Base-by-base conservation (phyloP, 2,113 vertebrate genomes). In the Phyllopteryx taeniolatus region DNA sequence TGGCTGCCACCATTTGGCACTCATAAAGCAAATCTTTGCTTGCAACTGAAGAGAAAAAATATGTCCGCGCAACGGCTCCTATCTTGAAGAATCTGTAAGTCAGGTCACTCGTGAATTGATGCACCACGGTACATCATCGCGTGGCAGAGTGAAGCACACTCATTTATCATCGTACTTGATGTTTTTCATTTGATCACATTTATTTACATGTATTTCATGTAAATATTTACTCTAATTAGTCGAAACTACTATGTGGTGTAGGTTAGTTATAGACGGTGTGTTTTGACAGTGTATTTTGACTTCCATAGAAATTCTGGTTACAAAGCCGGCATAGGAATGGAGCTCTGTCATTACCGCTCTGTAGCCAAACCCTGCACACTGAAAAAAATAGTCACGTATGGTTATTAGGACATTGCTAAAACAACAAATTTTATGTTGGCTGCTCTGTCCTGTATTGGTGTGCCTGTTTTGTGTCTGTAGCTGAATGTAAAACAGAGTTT, bases 401-500 rank as follows among this genome's bases (percentile, higher is more conserved):
- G 20, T 65, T 19, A 27, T 66, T 27, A 27, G 27, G n/a, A 33
- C 12, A 47, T 47, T 46, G 5, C n/a, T 14, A 17, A 8, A 61
- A 61, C 59, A 61, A 35, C 31, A 17, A 17, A 31, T 27, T 47
- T 27, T 14, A 31, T 47, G 64, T 9, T 27, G 43, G 12, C n/a
- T 22, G 12, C 11, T 3, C 20, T 14, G 39, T 46, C 11, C 46
- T 13, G 15, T 70, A 61, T 61, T 60, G 8, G 47, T 49, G n/a
- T 19, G 59, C 68, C 78, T 78, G 78, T 57, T 81, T 31, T 53
- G 71, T 67, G 65, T 79, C 73, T 49, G 35, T 7, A 68, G 70
- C 62, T 49, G 35, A 64, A 67, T 53, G 72, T 75, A 53, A 57
- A 42, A 56, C 31, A 49, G 42, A 27, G 35, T 8, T 35, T 68